Evolutionary conservation across 2,113 vertebrate genomes (phyloP), one percentile per base, ranked within the genome.

Genomic region (Picathartes gymnocephalus): DNA sequence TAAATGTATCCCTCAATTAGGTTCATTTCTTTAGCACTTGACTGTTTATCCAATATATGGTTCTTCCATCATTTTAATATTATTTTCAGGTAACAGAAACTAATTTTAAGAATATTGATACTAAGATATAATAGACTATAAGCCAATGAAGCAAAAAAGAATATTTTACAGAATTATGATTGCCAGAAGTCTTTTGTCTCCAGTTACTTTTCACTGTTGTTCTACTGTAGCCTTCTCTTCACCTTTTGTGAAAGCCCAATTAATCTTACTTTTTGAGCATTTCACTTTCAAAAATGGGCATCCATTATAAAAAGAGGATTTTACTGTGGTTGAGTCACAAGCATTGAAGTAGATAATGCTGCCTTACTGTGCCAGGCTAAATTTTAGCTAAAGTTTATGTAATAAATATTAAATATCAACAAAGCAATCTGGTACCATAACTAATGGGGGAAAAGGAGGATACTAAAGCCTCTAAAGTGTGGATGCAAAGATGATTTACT

Each of bases 401-500:
- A 80, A 90, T 69, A 89, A 83, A 93, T 83, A 94, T 19, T 83
- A 65, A 82, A 47, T 74, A 84, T 40, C 40, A 90, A 76, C 35
- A 65, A 53, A 92, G 51, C 77, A 74, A 94, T 68, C 61, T 69
- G 27, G 39, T 58, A 66, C 62, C 90, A 90, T 73, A 95, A 90
- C 89, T 91, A 66, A 96, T 24, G 21, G 28, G 19, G 35, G 33
- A 2, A 7, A 48, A 42, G 60, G 28, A 70, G 82, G 58, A 33
- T 45, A 80, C 56, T 80, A 74, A 88, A 77, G 51, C 42, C 33
- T 94, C 73, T 80, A 92, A 83, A 96, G 79, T 33, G 50, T 70
- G 62, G 68, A 88, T 40, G 19, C 40, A 87, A 84, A 95, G 58
- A 81, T 76, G 73, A 97, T 97, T 97, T 97, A 88, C 86, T 91